Evolutionary conservation across 1,140 invertebrate genomes (phyloP), one percentile per base, ranked within the genome.

Genomic region (Rhagoletis pomonella): DNA sequence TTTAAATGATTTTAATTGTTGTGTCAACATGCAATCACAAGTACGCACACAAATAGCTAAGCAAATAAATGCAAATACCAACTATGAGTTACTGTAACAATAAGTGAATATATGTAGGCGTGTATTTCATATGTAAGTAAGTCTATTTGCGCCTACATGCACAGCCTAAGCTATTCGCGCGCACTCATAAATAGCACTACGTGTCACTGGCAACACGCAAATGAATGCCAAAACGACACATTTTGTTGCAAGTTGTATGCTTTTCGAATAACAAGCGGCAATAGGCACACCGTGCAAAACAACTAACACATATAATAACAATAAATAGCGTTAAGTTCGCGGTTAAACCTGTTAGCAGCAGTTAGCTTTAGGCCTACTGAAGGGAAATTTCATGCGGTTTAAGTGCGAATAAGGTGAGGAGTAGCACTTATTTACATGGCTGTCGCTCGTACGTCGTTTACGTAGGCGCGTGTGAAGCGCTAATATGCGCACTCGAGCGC

Each of bases 1-100:
- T 86, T 55, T 86, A 86, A 86, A 62, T 65, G 55, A 60, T 86
- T 86, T 86, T 86, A 86, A 86, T 86, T 86, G 85, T 86, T 86
- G 50, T 86, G 59, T 86, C 85, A 86, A 86, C 58, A 86, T 19
- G 62, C 85, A 86, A 60, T 44, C 85, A 62, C 12, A 7, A 6
- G 58, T 6, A 7, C 47, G 44, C 44, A 12, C 85, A 62, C 85
- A 86, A 0, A 44, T 6, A 60, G 6, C 44, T 10, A 62, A 4
- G n/a, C 19, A 55, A 81, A 58, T 81, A 81, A 73, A 42, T 17
- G 47, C 73, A 55, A 42, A 44, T 55, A n/a, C 44, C 55, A 55
- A 81, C 6, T 17, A 81, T 81, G 29, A 44, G 67, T 73, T 73
- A n/a, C 42, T 73, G 6, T 81, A 58, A 81, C 47, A 81, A 81